Base-by-base conservation (phyloP, 2,113 vertebrate genomes). In the Thryonomys swinderianus region DNA sequence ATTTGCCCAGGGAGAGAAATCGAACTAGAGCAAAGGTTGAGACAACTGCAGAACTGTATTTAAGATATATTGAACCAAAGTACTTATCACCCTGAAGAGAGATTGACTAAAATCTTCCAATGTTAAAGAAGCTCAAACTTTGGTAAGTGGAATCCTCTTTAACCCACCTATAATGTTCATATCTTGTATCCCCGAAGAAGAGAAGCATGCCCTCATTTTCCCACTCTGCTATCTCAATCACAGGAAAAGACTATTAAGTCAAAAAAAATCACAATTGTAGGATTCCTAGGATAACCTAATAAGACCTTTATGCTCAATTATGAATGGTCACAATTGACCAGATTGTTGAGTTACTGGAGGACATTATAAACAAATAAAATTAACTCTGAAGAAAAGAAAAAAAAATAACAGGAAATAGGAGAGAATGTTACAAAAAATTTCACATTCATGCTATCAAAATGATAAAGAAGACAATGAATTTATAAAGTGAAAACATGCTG, bases 401-500 rank as follows among this genome's bases (percentile, higher is more conserved):
- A 27, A 79, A 61, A 25, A 74, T n/a, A n/a, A n/a, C 11, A 82
- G 14, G 20, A 85, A 87, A 93, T 20, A 66, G 51, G 66, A 51
- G 11, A 67, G 21, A 66, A 81, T 20, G 34, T 67, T 32, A 57
- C 32, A 1, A 66, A 85, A 80, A 64, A 23, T 30, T 7, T 27
- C 18, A 92, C 66, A 84, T 71, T 79, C 27, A 45, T 87, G 34
- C 30, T 69, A 53, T 90, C 37, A 64, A 20, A 90, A 82, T 76
- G 78, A 48, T 37, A 73, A 78, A 27, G 48, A 79, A 92, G 34
- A 83, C 6, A 20, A 37, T 76, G 37, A 10, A 7, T 40, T 81
- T 90, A 84, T 85, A 45, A 93, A 88, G 81, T 62, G 80, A 94
- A 48, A 95, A 85, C 27, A 64, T 2, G 6, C 25, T 69, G 9